These are phyloP conservation scores for Burhinus oedicnemus DNA, from an alignment of 2,113 vertebrate species.

Conservation along the genomic window DNA sequence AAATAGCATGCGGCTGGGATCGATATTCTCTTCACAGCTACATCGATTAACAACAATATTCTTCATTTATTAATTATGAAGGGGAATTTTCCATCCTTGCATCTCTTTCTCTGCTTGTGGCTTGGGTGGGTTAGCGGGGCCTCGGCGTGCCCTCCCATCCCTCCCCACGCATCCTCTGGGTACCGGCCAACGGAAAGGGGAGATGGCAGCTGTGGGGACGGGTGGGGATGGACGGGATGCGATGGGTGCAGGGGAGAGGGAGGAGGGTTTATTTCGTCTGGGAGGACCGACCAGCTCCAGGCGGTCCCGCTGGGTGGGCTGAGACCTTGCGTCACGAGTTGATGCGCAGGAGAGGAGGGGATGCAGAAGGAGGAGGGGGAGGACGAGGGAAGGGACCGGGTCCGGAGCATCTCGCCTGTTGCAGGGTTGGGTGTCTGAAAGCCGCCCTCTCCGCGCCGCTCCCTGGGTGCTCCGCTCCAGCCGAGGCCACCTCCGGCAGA, in stretches of 20 bases:
- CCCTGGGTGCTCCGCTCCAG: background rate
- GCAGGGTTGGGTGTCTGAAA: rapidly evolving
- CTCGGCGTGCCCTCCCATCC: background rate
- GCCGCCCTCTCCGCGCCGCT: rapidly evolving
- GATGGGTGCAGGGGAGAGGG: background rate
- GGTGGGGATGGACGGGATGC: background rate
- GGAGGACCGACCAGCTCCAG: background rate
- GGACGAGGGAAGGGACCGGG: background rate
- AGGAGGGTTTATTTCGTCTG: background rate
- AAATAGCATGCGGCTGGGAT: slow-evolving; percentile 69
- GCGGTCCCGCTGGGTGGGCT: background rate
- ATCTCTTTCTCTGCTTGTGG: slow-evolving; percentile 46
- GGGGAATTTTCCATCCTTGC: slow-evolving; percentile 74
- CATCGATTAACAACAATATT: slow-evolving; percentile 86
- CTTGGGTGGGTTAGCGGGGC: background rate
- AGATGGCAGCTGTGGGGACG: background rate
- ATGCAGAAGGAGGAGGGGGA: background rate
- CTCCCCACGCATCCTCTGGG: background rate
- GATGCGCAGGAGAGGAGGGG: background rate
- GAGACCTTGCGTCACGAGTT: background rate
- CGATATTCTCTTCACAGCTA: slow-evolving; percentile 80
- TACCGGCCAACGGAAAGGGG: background rate
- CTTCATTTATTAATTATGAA: slow-evolving; percentile 89
- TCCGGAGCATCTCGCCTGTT: background rate
- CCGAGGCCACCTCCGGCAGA: rapidly evolving